Base-by-base conservation (phyloP, 2,888 invertebrate species). In the Monoplex corrugatus region DNA sequence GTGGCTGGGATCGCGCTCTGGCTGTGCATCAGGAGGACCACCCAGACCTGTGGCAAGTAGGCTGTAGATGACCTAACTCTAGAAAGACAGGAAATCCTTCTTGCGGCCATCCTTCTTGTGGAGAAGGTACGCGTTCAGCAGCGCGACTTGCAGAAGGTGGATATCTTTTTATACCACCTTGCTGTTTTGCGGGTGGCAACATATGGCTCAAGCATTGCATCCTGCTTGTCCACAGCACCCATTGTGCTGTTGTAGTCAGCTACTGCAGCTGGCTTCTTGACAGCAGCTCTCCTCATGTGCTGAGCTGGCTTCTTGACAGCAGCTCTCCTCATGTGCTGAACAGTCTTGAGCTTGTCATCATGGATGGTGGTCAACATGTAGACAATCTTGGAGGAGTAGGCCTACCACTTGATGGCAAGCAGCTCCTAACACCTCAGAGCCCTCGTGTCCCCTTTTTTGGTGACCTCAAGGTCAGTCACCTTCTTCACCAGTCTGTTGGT, bases 91-190 rank as follows among this genome's bases (percentile, higher is more conserved):
- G 28, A 84, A 84, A 45, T 43, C 84, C 57, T 57, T 57, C n/a
- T n/a, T n/a, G 57, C 57, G 16, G 13, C 57, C 57, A 57, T 57
- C 57, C 23, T 57, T 57, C 57, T 57, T 0, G 23, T 57, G 57
- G 16, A 57, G 57, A 57, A 57, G 23, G 2, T 19, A 57, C 16
- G 57, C 2, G 23, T 1, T 57, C 57, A 57, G 57, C 57, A 57
- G 57, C 16, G 57, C 13, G 23, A 57, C 38, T 28, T 50, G 78
- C 28, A 87, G 50, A 16, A 87, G 80, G 5, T 44, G 45, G 35
- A 82, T 80, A 35, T 28, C 43, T 78, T 87, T 40, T 87, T 87
- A 57, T 80, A 87, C 87, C 87, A 82, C 57, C 44, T 57, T 32
- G 50, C 32, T 16, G 82, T 80, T 40, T 87, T 87, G 23, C 87